Base-by-base conservation (phyloP, 2,888 invertebrate species). In the Acanthoscelides obtectus region DNA sequence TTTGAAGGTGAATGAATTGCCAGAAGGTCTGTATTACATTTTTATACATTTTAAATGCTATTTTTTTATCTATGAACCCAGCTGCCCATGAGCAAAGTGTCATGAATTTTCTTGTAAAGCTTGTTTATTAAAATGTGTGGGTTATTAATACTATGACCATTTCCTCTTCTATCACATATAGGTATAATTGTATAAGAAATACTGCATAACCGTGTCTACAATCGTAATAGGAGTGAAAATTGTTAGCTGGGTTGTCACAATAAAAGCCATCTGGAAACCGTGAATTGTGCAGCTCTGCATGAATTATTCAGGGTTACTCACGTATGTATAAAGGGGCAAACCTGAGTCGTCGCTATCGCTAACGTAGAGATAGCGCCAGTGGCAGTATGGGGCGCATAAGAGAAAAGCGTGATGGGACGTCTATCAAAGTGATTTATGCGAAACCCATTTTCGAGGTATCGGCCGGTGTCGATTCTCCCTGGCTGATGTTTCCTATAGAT, bases 351-450 rank as follows among this genome's bases (percentile, higher is more conserved):
- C 5, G 66, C 66, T 66, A 66, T 17, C 5, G 66, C 66, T 20
- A 17, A 20, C 20, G 22, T 4, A 22, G 66, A 66, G 66, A 66
- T 21, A 66, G 66, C 20, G 20, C 66, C 21, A 66, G 66, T 66
- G 22, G 12, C 17, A 45, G 45, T 45, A 17, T 45, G 45, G 45
- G 45, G 45, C 45, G 68, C 74, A 79, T 79, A 80, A 76, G 79
- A 78, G 82, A 80, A 79, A 81, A 81, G 81, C 80, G 81, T 80
- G 83, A 83, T 83, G 82, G 81, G 81, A 82, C 83, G 83, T 83
- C 83, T 80, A 81, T 83, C 83, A 83, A 80, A 82, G 81, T 84
- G 83, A 84, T 84, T 84, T 83, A 84, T 84, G 83, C 81, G 82
- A 81, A 83, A 82, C 81, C 83, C 80, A 83, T 81, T 81, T 80